Base-by-base conservation (phyloP, 2,113 vertebrate species). In the Paracanthobrama guichenoti region DNA sequence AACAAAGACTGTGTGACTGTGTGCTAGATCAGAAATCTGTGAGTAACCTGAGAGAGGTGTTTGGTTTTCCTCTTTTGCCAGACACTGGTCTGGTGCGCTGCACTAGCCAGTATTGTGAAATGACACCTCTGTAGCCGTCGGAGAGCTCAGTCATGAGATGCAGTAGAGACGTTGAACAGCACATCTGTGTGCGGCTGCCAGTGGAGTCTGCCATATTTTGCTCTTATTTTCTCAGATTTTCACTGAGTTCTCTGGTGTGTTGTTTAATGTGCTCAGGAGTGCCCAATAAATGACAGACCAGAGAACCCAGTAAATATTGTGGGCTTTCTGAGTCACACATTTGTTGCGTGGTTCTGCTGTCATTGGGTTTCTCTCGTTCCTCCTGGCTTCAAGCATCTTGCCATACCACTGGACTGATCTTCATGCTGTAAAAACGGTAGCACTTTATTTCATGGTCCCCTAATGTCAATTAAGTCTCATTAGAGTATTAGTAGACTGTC, bases 251-350 rank as follows among this genome's bases (percentile, higher is more conserved):
- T 81, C 82, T 77, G 48, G 26, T 81, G 77, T 50, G 83, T 73
- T 44, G 11, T 84, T 77, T 84, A 81, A 72, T 81, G 78, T 79
- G 28, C 73, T 85, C 66, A 44, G 48, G 72, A 66, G 13, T 50
- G 66, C 16, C 66, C 5, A 22, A 11, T 42, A 42, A 42, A 42
- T 39, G 2, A 67, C 44, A 42, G 39, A 48, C 42, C 69, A 44
- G 42, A 74, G 44, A 74, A 18, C 22, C 71, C 71, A 48, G 46
- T 42, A 53, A 57, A 46, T 31, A 59, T 84, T 72, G 79, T 85
- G 87, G 84, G 24, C 24, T 81, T 83, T 66, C 20, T 86, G 85
- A 86, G 66, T 84, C 81, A 86, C 69, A 48, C 59, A 11, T 75
- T 69, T 80, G 24, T 66, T 77, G 57, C 9, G 1, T 69, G 66